Evolutionary conservation across 2,888 invertebrate genomes (phyloP).

Genomic region (Pterobdella sp.): DNA sequence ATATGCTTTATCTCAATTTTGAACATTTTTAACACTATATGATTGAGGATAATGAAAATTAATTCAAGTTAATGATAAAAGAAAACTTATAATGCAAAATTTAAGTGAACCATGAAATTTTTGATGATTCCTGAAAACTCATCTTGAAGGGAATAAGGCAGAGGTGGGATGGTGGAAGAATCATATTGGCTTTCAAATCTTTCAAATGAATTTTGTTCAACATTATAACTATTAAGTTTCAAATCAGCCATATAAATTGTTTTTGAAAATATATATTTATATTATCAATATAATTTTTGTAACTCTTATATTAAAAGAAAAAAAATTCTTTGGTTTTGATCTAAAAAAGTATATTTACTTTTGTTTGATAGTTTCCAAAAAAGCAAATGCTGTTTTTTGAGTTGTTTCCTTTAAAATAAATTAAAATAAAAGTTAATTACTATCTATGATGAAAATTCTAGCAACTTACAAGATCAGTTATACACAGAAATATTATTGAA

Average conservation of each 20-base stretch:
- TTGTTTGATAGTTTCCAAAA: no score
- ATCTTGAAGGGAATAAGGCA: neutral
- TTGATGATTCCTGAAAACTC: neutral
- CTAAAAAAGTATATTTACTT: no score
- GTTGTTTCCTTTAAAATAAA: neutral
- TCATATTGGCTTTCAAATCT: neutral
- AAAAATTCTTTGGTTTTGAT: no score
- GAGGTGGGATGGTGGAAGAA: neutral
- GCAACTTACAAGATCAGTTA: neutral
- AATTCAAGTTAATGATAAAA: no score
- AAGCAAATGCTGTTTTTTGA: neutral
- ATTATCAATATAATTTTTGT: no score
- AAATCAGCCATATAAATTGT: no score
- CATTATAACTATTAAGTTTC: neutral
- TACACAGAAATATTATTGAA: neutral
- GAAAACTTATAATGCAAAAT: no score
- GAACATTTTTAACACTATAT: no score
- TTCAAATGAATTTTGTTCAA: neutral
- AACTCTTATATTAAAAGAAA: no score
- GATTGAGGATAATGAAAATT: no score
- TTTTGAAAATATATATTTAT: no score
- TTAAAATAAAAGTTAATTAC: neutral
- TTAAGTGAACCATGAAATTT: neutral
- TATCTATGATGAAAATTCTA: neutral
- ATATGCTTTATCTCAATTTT: no score